phyloP scores from a whole-genome alignment of 2,113 vertebrate genomes.

The Mus musculus region GRCm39 chr5:105902501-105903000 shows the following conservation, averaged over 20 bases:
- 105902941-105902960: background rate
- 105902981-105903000: background rate
- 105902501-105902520: background rate
- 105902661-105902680: background rate
- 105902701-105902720: background rate
- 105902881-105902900: background rate
- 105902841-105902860: background rate
- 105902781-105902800: no score
- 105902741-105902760: background rate
- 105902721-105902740: background rate
- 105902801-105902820: background rate
- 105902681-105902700: background rate
- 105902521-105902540: background rate
- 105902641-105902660: background rate
- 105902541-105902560: background rate
- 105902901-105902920: background rate
- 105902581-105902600: no score
- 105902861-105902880: background rate
- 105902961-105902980: accelerated
- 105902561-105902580: background rate
- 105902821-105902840: background rate
- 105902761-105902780: accelerated
- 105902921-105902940: background rate
- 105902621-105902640: background rate
- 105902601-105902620: background rate